Conservation (phyloP, 1,140 invertebrate species). For the Stegodyphus dumicola region DNA sequence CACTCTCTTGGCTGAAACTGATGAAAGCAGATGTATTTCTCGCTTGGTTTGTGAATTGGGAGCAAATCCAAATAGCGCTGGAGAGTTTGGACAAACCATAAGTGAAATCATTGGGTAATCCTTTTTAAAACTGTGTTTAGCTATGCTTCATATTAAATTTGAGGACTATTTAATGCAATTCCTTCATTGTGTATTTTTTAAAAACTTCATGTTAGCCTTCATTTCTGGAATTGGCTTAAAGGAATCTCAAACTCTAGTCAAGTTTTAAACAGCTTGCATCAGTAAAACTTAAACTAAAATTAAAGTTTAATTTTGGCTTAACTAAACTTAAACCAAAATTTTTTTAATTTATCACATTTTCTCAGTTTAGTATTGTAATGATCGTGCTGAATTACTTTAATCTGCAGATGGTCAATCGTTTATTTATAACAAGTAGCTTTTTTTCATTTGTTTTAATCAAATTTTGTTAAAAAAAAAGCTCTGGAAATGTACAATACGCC, state of each 20-base stretch:
- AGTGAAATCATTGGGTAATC: constrained; percentile 47
- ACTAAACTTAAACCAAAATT: too few species aligned
- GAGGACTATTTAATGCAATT: neutral
- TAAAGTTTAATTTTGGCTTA: too few species aligned
- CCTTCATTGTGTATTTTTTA: too few species aligned
- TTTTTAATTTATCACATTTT: too few species aligned
- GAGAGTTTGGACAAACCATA: constrained; percentile 41
- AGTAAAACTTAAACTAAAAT: too few species aligned
- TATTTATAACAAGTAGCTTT: too few species aligned
- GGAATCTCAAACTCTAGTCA: neutral
- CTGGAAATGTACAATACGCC: too few species aligned
- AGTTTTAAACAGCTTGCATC: neutral
- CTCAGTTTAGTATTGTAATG: too few species aligned
- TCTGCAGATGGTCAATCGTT: too few species aligned
- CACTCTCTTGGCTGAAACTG: constrained; percentile 38
- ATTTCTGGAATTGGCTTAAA: neutral
- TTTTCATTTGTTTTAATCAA: too few species aligned
- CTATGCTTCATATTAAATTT: neutral
- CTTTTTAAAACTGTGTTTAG: neutral
- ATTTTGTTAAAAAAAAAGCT: too few species aligned
- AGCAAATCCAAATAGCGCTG: constrained; percentile 29
- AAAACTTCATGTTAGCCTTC: neutral
- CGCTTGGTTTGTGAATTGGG: constrained; percentile 54
- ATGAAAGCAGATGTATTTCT: constrained; percentile 51
- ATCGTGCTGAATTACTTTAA: too few species aligned